Evolutionary conservation across 2,797 vertebrate species (phyloP).

Genomic region (Novumbra hubbsi): DNA sequence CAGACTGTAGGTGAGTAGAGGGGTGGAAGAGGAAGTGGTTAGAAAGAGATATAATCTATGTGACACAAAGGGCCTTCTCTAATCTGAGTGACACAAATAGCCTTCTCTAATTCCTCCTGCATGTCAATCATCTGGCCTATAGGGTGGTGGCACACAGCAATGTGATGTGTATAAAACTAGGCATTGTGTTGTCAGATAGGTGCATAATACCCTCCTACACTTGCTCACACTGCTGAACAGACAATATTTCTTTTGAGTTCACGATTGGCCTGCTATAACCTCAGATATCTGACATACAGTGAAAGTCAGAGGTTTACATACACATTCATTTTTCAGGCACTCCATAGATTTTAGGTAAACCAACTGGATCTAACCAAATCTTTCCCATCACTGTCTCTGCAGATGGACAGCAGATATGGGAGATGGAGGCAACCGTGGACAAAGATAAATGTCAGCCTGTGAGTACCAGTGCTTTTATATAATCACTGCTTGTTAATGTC

Average conservation of each 20-base stretch:
- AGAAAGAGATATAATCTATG: conserved; percentile 33
- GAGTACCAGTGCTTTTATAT: conserved; percentile 56
- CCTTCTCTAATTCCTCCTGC: conserved; percentile 5
- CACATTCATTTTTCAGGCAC: too few species aligned
- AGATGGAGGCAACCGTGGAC: conserved; percentile 97
- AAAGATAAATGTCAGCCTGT: conserved; percentile 98
- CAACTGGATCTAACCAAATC: background rate
- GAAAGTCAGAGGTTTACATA: too few species aligned
- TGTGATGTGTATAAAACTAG: background rate
- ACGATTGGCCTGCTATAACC: background rate
- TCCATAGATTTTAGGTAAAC: too few species aligned
- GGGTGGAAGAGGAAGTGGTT: conserved; percentile 48
- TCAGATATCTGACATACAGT: background rate
- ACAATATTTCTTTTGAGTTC: background rate
- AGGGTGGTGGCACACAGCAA: background rate
- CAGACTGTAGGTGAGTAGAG: conserved; percentile 3
- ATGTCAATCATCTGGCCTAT: conserved; percentile 2
- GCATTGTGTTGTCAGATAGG: background rate
- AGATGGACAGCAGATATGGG: conserved; percentile 99
- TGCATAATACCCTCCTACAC: background rate
- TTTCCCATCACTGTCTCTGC: conserved; percentile 23
- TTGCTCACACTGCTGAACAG: background rate
- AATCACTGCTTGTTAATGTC: background rate
- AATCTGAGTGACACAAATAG: conserved; percentile 23
- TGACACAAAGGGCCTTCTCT: conserved; percentile 8